These are phyloP conservation scores for Taurulus bubalis DNA, from an alignment of 2,113 vertebrate genomes.

Conservation along the genomic window DNA sequence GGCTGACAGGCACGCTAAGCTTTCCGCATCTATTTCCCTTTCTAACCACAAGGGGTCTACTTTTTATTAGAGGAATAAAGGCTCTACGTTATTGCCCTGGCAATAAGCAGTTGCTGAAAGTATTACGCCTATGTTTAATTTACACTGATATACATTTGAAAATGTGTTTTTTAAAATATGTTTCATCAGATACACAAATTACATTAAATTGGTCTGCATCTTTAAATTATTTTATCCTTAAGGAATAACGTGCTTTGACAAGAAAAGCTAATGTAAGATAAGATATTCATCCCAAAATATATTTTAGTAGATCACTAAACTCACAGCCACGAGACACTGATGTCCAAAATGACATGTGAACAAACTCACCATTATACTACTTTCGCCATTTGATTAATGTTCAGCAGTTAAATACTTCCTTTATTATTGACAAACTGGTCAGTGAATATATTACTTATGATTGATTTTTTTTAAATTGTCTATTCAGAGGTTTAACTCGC, in stretches of 20 bases:
- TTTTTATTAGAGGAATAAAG: neutral
- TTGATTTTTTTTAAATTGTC: neutral
- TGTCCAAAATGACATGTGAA: neutral
- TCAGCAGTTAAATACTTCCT: neutral
- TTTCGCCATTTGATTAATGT: neutral
- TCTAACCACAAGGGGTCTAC: slow-evolving; percentile 67
- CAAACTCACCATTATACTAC: neutral
- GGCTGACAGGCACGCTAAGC: slow-evolving; percentile 48
- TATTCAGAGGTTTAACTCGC: neutral
- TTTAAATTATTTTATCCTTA: neutral
- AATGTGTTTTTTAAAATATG: neutral
- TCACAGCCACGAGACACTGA: neutral
- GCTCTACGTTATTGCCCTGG: neutral
- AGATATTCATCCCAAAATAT: neutral
- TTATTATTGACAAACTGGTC: neutral
- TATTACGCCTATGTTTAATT: neutral
- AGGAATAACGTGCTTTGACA: neutral
- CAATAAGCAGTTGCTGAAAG: neutral
- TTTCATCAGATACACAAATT: neutral
- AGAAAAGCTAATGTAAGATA: neutral
- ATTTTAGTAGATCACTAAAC: neutral
- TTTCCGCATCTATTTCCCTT: slow-evolving; percentile 37
- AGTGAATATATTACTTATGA: neutral
- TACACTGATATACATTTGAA: neutral
- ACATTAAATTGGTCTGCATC: neutral